Conservation (phyloP, 2,888 invertebrate genomes). For the Ecliptopera silaceata region DNA sequence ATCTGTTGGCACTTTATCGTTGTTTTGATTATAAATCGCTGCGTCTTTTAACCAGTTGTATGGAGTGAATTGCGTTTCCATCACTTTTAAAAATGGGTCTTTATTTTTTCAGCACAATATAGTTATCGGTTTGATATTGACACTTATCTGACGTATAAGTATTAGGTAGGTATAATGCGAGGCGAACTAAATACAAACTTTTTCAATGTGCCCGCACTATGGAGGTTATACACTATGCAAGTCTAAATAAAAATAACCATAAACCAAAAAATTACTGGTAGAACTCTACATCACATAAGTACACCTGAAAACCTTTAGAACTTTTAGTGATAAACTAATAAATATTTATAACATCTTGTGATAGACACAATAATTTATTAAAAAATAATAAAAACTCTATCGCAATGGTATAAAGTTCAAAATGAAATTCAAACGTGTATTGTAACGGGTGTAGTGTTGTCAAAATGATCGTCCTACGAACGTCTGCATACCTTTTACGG, state of each 20-base stretch:
- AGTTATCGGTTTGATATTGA: no score
- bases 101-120: not conserved
- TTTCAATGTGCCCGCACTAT: no score
- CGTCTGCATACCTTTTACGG: slow-evolving; percentile 26
- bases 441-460: slow-evolving; percentile 26
- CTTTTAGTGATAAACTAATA: no score
- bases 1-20: slow-evolving; percentile 42
- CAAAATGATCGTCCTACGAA: slow-evolving; percentile 24
- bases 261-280: no score
- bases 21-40: slow-evolving; percentile 45
- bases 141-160: no score
- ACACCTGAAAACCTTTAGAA: no score
- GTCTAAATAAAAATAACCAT: no score
- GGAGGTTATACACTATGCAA: no score
- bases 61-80: slow-evolving; percentile 27
- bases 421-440: not conserved
- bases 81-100: not conserved
- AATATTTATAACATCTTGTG: no score
- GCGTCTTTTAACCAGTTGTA: slow-evolving; percentile 61
- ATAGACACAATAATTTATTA: not conserved
- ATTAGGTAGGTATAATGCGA: no score
- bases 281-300: no score
- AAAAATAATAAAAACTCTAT: not conserved
- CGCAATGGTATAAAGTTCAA: not conserved
- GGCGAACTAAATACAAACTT: no score